These are phyloP conservation scores for Dynastes hyllus DNA, from an alignment of 2,888 invertebrate species.

Conservation along the genomic window DNA sequence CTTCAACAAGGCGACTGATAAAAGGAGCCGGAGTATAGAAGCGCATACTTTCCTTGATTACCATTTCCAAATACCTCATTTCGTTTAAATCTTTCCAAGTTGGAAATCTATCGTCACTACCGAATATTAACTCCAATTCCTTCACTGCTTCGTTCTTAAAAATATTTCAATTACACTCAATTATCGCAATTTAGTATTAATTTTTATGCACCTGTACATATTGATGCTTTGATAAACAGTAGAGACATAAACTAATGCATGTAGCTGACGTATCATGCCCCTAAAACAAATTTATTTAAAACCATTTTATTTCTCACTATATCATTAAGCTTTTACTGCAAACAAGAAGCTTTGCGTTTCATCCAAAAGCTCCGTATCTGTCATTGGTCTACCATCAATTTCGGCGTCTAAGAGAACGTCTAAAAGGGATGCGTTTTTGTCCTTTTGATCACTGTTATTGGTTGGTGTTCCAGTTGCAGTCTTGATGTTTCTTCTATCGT, in stretches of 20 bases:
- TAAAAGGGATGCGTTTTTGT: constrained; percentile 71
- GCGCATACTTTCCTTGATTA: constrained; percentile 73
- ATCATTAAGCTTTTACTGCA: constrained; percentile 70
- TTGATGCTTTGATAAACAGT: constrained; percentile 68
- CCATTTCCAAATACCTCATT: constrained; percentile 74
- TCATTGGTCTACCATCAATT: constrained; percentile 67
- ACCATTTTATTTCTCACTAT: too few relatives aligned
- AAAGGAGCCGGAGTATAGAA: constrained; percentile 73
- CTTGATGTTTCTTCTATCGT: constrained; percentile 65
- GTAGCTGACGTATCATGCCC: constrained; percentile 72
- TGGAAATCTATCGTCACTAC: constrained; percentile 56
- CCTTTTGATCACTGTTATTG: background rate
- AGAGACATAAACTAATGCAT: constrained; percentile 70
- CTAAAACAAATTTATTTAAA: constrained; percentile 59
- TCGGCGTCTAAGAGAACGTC: constrained; percentile 72
- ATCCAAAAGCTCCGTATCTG: constrained; percentile 76
- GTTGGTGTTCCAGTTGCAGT: background rate
- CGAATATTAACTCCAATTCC: constrained; percentile 67
- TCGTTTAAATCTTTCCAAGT: constrained; percentile 68
- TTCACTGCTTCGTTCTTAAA: constrained; percentile 63
- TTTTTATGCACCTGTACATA: constrained; percentile 64
- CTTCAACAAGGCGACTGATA: constrained; percentile 69
- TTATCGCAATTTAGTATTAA: too few relatives aligned
- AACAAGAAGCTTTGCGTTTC: constrained; percentile 86
- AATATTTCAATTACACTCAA: background rate